These are phyloP conservation scores for Tiliqua scincoides DNA, from an alignment of 2,113 vertebrate species.

Conservation along the genomic window DNA sequence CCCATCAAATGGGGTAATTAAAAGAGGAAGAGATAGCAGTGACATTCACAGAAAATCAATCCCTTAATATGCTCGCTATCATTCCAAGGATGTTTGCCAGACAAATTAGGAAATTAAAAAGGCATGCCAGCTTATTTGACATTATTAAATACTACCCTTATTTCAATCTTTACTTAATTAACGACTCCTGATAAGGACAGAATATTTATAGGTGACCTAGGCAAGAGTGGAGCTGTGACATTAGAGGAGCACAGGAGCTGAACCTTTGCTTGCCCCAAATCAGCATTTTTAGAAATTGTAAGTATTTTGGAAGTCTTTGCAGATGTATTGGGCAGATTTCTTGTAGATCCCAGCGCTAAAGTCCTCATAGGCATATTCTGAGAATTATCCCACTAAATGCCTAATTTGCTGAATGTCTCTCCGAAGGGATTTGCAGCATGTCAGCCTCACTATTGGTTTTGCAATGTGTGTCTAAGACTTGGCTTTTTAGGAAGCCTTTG, in stretches of 20 bases:
- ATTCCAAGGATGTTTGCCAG: slow-evolving; percentile 63
- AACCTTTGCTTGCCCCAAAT: not conserved
- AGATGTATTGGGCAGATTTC: accelerated
- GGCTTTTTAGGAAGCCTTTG: too few relatives aligned
- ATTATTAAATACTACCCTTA: slow-evolving; percentile 40
- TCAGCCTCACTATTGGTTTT: too few relatives aligned
- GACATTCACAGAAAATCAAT: slow-evolving; percentile 28
- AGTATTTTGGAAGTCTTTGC: slow-evolving; percentile 28
- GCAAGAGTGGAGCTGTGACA: slow-evolving; percentile 21
- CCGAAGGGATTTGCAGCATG: too few relatives aligned
- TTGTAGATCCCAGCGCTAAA: accelerated
- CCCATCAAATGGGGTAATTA: slow-evolving; percentile 57
- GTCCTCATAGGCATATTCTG: not conserved
- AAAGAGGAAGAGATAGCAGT: slow-evolving; percentile 48
- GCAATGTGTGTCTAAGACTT: too few relatives aligned
- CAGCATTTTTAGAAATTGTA: slow-evolving; percentile 20
- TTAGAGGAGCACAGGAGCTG: accelerated
- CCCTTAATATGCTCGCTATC: slow-evolving; percentile 2
- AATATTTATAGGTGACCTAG: slow-evolving; percentile 55
- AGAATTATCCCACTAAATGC: not conserved
- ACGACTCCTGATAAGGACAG: slow-evolving; percentile 63
- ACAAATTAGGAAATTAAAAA: slow-evolving; percentile 66
- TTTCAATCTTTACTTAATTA: slow-evolving; percentile 60
- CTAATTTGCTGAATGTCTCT: too few relatives aligned
- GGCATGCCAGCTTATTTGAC: slow-evolving; percentile 58